These are phyloP conservation scores for Gerosis bhagava DNA, from an alignment of 2,888 invertebrate genomes.

Conservation along the genomic window DNA sequence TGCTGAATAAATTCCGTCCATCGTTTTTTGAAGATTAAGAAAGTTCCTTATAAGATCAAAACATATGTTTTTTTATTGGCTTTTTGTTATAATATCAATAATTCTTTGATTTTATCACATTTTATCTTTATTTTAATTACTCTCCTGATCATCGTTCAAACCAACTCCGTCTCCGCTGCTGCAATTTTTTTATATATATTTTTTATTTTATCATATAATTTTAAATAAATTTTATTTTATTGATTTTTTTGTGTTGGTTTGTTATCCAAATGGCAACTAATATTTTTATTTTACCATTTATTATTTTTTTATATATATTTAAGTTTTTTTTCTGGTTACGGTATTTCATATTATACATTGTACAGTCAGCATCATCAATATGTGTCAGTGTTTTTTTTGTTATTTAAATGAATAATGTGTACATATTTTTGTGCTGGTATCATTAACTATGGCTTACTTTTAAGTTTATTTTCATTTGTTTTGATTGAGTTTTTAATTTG, in stretches of 20 bases:
- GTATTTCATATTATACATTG: conserved; percentile 11
- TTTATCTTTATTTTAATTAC: no score
- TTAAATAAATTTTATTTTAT: not conserved
- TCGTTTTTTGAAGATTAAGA: conserved; percentile 8
- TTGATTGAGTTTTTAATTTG: no score
- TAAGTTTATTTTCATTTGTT: conserved; percentile 17
- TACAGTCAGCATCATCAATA: conserved; percentile 17
- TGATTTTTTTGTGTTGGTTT: conserved; percentile 12
- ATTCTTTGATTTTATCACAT: no score
- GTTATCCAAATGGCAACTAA: not conserved
- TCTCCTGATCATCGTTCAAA: no score
- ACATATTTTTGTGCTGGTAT: conserved; percentile 18
- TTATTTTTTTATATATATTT: no score
- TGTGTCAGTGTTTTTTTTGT: conserved; percentile 12
- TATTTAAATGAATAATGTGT: conserved; percentile 8
- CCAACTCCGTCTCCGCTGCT: no score
- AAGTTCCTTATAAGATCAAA: no score
- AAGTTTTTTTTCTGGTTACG: conserved; percentile 23
- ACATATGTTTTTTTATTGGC: no score
- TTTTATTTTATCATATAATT: no score
- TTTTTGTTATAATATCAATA: no score
- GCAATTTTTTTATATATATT: no score
- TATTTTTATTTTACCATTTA: conserved; percentile 27
- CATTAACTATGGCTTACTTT: conserved; percentile 11
- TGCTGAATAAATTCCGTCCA: not conserved